Conservation (phyloP, 2,888 invertebrate species). For the Blastobasis lacticolella region DNA sequence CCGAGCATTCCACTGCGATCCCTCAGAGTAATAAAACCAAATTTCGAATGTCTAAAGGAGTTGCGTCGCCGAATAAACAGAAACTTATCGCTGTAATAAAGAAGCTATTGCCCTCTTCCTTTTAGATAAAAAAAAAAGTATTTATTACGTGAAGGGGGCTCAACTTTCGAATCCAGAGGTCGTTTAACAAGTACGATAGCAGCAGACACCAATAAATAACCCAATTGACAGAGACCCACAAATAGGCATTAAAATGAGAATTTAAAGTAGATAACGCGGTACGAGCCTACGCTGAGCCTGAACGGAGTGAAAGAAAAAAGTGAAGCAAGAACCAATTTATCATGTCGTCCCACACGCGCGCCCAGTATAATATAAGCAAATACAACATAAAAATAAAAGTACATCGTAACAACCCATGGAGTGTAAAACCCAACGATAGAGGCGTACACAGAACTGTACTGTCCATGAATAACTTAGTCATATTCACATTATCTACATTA, state of each 20-base stretch:
- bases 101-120: slow-evolving; percentile 44
- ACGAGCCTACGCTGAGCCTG: slow-evolving; percentile 57
- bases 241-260: slow-evolving; percentile 40
- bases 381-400: slow-evolving; percentile 53
- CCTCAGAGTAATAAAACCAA: slow-evolving; percentile 6
- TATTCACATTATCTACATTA: slow-evolving; percentile 73
- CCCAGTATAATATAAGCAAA: slow-evolving; percentile 59
- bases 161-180: slow-evolving; percentile 30
- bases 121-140: slow-evolving; percentile 39
- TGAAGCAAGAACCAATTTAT: slow-evolving; percentile 65
- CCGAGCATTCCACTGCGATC: slow-evolving; percentile 7
- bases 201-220: slow-evolving; percentile 25
- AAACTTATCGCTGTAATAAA: slow-evolving; percentile 29
- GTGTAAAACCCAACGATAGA: slow-evolving; percentile 72
- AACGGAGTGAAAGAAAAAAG: slow-evolving; percentile 52
- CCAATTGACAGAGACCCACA: slow-evolving; percentile 27
- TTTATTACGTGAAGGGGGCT: slow-evolving; percentile 38
- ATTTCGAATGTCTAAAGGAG: slow-evolving; percentile 2
- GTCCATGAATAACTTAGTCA: slow-evolving; percentile 67
- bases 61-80: slow-evolving; percentile 2
- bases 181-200: slow-evolving; percentile 19
- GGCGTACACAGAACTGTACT: slow-evolving; percentile 45
- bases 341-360: slow-evolving; percentile 66
- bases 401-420: slow-evolving; percentile 54
- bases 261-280: slow-evolving; percentile 43